Percentiles rank a stretch among this genome's conserved stretches.
These are phyloP conservation scores for Tuta absoluta DNA, from an alignment of 2,888 invertebrate genomes.

Conservation along the genomic window DNA sequence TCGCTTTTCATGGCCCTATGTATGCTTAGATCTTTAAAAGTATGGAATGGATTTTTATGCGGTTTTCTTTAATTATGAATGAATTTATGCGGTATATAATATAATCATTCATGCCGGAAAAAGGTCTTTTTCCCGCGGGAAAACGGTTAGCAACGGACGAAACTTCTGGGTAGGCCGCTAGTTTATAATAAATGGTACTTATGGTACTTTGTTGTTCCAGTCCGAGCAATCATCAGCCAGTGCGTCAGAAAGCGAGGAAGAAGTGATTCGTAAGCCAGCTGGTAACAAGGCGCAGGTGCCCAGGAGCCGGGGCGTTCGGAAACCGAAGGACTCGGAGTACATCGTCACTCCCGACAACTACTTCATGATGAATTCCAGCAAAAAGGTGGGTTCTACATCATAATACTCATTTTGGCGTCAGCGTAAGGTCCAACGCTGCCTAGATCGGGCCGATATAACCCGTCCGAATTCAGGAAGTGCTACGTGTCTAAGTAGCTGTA, in stretches of 20 bases:
- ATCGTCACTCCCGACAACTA: constrained; percentile 85
- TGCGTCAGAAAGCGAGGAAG: constrained; percentile 41
- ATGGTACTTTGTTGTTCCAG: constrained; percentile 37
- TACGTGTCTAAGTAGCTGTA: too few species aligned
- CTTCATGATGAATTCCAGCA: constrained; percentile 83
- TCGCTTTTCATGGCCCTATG: too few species aligned
- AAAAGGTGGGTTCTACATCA: constrained; percentile 66
- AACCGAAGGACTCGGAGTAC: constrained; percentile 76
- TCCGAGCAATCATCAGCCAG: constrained; percentile 45
- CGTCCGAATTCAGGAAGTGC: too few species aligned
- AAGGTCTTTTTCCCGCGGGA: too few species aligned
- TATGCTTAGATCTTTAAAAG: too few species aligned
- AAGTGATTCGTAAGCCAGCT: constrained; percentile 50
- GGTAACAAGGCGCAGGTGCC: constrained; percentile 52
- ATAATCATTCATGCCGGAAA: too few species aligned
- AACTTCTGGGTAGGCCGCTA: too few species aligned
- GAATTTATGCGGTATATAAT: too few species aligned
- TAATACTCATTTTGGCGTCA: background rate
- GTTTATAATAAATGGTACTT: background rate
- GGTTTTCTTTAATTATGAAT: too few species aligned
- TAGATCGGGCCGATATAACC: too few species aligned
- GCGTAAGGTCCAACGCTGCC: constrained; percentile 28
- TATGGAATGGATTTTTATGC: too few species aligned
- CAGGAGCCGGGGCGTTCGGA: constrained; percentile 46
- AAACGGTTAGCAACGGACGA: too few species aligned